Base-by-base conservation (phyloP, 2,797 vertebrate species). In the Anableps anableps region DNA sequence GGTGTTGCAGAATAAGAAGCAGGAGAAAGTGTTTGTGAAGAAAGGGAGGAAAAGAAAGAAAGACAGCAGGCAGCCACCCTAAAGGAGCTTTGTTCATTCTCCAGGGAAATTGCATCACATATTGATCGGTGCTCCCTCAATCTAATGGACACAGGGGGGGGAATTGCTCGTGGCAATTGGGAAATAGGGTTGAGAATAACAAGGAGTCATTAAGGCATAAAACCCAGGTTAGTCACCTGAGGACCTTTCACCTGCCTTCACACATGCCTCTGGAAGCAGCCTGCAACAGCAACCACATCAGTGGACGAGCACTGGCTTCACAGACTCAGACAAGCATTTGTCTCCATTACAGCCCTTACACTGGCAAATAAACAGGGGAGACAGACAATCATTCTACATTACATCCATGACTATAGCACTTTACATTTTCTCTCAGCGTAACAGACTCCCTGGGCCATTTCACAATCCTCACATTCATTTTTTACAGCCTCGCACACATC, bases 321-420 rank as follows among this genome's bases (percentile, higher is more conserved):
- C 86, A 62, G 81, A 85, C 91, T 88, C 89, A 91, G 88, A 81
- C 81, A 41, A 89, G 87, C 93, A 95, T 95, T 94, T 94, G 92
- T 95, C 94, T 94, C 93, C 91, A 94, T 94, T 93, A 94, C 81
- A 73, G 86, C 80, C 83, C 85, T 85, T 80, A 91, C 90, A 75
- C 88, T 38, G 85, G 92, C 90, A 92, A 94, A 93, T 94, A 94
- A 95, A 94, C 93, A 93, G 89, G 81, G 92, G 90, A 92, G 92
- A 94, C 92, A 94, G 91, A 92, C 93, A 89, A 94, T 95, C 91
- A 95, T 94, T 95, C 93, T 93, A 84, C 89, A 94, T 94, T 94
- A 94, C 92, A 91, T 89, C 92, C 88, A 88, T 93, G 93, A 94
- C 91, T 93, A 91, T 88, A 88, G 93, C 89, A 88, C 93, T 94